Base-by-base conservation (phyloP, 2,888 invertebrate species). In the Drosophila koepferae region DNA sequence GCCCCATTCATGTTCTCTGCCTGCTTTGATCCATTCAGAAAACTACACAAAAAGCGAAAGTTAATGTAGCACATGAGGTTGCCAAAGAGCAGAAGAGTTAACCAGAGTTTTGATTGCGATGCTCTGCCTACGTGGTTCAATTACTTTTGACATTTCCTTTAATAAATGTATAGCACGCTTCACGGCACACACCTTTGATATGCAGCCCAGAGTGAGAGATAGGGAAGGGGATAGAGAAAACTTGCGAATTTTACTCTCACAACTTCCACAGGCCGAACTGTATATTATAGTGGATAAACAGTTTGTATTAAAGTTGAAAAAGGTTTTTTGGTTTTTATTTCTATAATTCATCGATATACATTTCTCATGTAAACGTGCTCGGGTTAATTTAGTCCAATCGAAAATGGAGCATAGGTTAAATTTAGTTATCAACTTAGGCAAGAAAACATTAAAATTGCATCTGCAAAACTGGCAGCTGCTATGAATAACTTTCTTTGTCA, bases 101-200 rank as follows among this genome's bases (percentile, higher is more conserved):
- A 75, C 71, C 58, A 74, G 51, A 41, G 53, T 61, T 56, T 48
- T 36, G 31, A 36, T 49, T 16, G 31, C 40, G 46, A 23, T n/a
- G 31, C 48, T 23, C 48, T 43, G 63, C 55, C 78, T 86, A 89
- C 89, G 87, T 86, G 86, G 71, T 78, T 78, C 86, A 84, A 86
- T 86, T 86, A 89, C 73, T 75, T 86, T 80, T 80, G 83, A 86
- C 86, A 86, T 86, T 81, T 82, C 72, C 55, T 74, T 86, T 81
- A 81, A 86, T 74, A 89, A 80, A 86, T 89, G 77, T 76, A 51
- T 20, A 66, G 63, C 70, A 69, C 61, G 81, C 70, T 63, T 67
- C 70, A 70, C 23, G 61, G 56, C 48, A 59, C 68, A 53, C 48
- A 65, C 36, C 41, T 63, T 55, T 48, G 16, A n/a, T 56, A 41